These are phyloP conservation scores for Spongia lamella DNA, from an alignment of 37 sponge, comb jelly and placozoan genomes.

Conservation along the genomic window DNA sequence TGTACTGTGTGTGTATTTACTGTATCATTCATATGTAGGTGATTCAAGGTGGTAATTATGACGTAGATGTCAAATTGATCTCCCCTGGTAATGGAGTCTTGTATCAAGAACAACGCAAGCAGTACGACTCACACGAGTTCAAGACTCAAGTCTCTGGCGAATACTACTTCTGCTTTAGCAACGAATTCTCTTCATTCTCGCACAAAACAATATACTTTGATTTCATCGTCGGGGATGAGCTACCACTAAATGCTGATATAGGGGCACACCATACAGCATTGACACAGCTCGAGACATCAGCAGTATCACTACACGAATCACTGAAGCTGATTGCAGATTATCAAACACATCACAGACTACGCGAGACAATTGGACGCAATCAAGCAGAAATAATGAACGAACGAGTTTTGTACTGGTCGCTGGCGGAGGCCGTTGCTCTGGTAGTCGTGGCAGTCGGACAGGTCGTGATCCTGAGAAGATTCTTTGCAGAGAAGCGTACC, in stretches of 20 bases:
- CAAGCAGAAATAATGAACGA: conserved; percentile 81
- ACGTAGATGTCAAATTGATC: conserved; percentile 77
- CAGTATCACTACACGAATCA: conserved; percentile 80
- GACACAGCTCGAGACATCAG: conserved; percentile 92
- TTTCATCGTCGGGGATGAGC: conserved; percentile 55
- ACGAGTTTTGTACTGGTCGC: conserved; percentile 88
- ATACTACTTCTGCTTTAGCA: conserved; percentile 96
- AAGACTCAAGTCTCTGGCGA: conserved; percentile 62
- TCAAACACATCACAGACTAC: conserved; percentile 91
- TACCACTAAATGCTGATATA: conserved; percentile 51
- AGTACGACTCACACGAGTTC: conserved; percentile 85
- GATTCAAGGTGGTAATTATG: conserved; percentile 89
- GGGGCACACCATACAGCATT: conserved; percentile 76
- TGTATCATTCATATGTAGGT: conserved; percentile 55
- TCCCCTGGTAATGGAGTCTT: conserved; percentile 64
- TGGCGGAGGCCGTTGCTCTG: conserved; percentile 80
- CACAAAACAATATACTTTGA: conserved; percentile 98
- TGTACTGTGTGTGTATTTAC: background rate
- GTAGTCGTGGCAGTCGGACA: conserved; percentile 80
- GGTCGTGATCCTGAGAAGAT: conserved; percentile 86
- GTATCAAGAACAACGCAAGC: conserved; percentile 78
- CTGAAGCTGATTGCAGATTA: conserved; percentile 86
- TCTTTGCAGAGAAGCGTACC: conserved; percentile 82
- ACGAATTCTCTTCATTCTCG: conserved; percentile 96
- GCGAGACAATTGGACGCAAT: conserved; percentile 79